Base-by-base conservation (phyloP, 2,888 invertebrate species). In the Philaethria dido region DNA sequence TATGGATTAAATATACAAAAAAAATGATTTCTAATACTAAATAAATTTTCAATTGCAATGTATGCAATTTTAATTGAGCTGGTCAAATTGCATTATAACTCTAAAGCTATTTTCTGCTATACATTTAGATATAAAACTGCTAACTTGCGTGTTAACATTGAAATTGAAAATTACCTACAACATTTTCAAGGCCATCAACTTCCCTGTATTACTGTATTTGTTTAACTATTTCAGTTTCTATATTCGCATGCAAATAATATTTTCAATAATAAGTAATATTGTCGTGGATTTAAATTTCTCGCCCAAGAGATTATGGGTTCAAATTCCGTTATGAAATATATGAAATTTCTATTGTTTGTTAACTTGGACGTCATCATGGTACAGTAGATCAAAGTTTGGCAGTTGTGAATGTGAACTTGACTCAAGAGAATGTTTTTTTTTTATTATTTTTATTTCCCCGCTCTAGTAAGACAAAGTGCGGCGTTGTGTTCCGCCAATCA, bases 101-200 rank as follows among this genome's bases (percentile, higher is more conserved):
- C 13, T 13, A 13, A 3, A 13, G 2, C 3, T 39, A 1, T 3
- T 11, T 39, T 13, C 1, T 39, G 4, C n/a, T 1, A 39, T 14
- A 55, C 39, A 55, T 57, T 52, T 16, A 16, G 29, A 33, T 16
- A 42, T 57, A 25, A 42, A 57, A 42, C 22, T 2, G 42, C 22
- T 25, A 42, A 25, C 42, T 42, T 57, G 57, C 42, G 57, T 57
- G 57, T 57, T 25, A 5, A 57, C 42, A 22, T 57, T 57, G 20
- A 25, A 42, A 57, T n/a, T n/a, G n/a, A 39, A 42, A 22, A 42
- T 57, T 39, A n/a, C n/a, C n/a, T n/a, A 42, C 39, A 57, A 42
- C n/a, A 8, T 20, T 14, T 22, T 57, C 52, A 33, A 52, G 52
- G n/a, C 8, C 13, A 2, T 16, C 16, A 11, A 39, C 42, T 39